A percentile compares a stretch with the other conserved stretches of the same genome.
These are phyloP conservation scores for Argya squamiceps DNA, from an alignment of 2,797 vertebrate genomes.

Conservation along the genomic window DNA sequence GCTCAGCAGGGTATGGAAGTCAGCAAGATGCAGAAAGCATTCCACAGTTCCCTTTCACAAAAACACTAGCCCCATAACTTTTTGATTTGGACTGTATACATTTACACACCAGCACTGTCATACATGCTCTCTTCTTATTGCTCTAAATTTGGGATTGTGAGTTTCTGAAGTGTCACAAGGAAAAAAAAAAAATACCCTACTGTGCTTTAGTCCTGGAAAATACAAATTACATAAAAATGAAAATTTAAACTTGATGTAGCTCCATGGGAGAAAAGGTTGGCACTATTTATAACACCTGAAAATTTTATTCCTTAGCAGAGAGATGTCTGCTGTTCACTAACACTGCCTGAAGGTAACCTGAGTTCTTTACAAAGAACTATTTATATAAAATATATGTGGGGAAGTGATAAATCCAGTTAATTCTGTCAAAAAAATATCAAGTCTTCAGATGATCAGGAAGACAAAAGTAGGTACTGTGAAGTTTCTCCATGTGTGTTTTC, in stretches of 20 bases:
- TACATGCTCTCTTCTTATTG: not conserved
- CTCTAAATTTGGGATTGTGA: not conserved
- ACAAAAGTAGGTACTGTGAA: not conserved
- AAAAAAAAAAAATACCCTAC: not conserved
- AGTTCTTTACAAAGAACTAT: not conserved
- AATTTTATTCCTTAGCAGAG: not conserved
- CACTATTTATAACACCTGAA: not conserved
- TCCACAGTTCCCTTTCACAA: slow-evolving; percentile 21
- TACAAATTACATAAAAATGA: not conserved
- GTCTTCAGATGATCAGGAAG: not conserved
- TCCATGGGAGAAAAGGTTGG: not conserved
- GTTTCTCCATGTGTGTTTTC: not conserved
- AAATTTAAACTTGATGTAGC: not conserved
- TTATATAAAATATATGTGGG: not conserved
- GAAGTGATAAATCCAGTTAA: not conserved
- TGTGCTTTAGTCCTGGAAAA: not conserved
- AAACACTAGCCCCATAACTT: not conserved
- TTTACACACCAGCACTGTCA: not conserved
- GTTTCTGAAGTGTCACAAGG: not conserved
- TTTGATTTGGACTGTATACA: not conserved
- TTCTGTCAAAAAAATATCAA: not conserved
- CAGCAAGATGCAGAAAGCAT: slow-evolving; percentile 12
- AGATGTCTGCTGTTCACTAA: not conserved
- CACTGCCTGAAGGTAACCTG: not conserved
- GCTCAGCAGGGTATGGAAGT: slow-evolving; percentile 20